Percentiles rank a stretch among this genome's conserved stretches.
phyloP scores from a whole-genome alignment of 2,888 invertebrate genomes.

The Tetanocera ferruginea region DNA sequence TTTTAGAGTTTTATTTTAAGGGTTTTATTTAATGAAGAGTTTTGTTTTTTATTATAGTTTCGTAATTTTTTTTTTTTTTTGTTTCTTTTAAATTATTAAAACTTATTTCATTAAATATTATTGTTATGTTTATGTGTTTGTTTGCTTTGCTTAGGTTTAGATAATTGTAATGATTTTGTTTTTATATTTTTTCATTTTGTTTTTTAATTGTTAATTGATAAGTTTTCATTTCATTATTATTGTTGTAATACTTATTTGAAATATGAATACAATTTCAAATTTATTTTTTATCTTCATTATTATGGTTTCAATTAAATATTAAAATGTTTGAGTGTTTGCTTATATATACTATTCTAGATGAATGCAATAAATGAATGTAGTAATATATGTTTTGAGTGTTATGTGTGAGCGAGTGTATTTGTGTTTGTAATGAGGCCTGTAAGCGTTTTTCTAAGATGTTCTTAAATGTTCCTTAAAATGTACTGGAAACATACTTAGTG shows the following conservation, averaged over 20 bases:
- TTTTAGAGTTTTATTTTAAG: slow-evolving; percentile 44
- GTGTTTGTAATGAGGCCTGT: slow-evolving; percentile 43
- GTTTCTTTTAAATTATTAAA: slow-evolving; percentile 10
- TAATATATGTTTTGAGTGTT: slow-evolving; percentile 8
- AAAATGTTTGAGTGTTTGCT: background rate
- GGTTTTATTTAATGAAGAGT: slow-evolving; percentile 28
- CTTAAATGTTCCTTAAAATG: slow-evolving; percentile 10
- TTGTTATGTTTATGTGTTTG: slow-evolving; percentile 20
- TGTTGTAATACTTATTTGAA: slow-evolving; percentile 47
- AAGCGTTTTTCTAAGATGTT: slow-evolving; percentile 42
- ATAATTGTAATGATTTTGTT: slow-evolving; percentile 43
- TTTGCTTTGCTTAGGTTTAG: background rate
- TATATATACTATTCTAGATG: background rate
- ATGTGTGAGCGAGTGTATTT: slow-evolving; percentile 25
- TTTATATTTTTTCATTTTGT: slow-evolving; percentile 53
- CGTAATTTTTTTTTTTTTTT: background rate
- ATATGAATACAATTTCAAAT: slow-evolving; percentile 46
- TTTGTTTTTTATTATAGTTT: background rate
- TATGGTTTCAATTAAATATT: slow-evolving; percentile 35
- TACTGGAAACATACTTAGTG: too few species aligned
- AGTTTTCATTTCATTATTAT: slow-evolving; percentile 44
- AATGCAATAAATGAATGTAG: background rate
- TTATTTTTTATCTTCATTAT: slow-evolving; percentile 48
- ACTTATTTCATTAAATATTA: slow-evolving; percentile 7
- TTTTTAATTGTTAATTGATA: slow-evolving; percentile 45